Evolutionary conservation across 2,113 vertebrate species (phyloP), one percentile per base, ranked within the genome.

Genomic region (Rhinolophus ferrumequinum): DNA sequence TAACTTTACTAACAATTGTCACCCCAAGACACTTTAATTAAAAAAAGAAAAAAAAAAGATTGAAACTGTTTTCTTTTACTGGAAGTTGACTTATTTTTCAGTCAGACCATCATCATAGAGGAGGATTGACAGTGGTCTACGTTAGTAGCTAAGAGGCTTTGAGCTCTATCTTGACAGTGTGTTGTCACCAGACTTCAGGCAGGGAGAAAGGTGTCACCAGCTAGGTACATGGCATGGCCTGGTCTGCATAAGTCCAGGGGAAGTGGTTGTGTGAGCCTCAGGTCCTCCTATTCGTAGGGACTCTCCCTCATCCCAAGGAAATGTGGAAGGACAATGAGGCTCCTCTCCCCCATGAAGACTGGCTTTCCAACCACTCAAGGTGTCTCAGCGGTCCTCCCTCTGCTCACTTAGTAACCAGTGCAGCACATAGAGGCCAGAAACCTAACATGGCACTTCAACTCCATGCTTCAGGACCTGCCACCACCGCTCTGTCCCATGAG

Each of bases 401-500:
- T 52, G 21, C 60, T 75, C 16, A 4, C 9, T 11, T 35, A 64
- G 21, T 30, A 50, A 66, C 41, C 12, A 52, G 41, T 3, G 8
- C 1, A 30, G 26, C 8, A 12, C 69, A n/a, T n/a, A 52, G 33
- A 41, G 75, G 30, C 9, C 0, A 8, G n/a, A 66, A 64, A 80
- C 8, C 52, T 67, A 3, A 30, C 56, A 0, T 4, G 6, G 3
- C 1, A 0, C 7, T 47, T 75, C 5, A 19, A 5, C 33, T 11
- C 33, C 52, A 19, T 14, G 12, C 54, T 69, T 60, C 13, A 1
- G 14, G 81, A 19, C 6, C 21, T 44, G 21, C 12, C 4, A 1
- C 15, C 7, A 26, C 4, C 18, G 14, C 8, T 66, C 75, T 60
- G 6, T 38, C 35, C 56, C 19, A 9, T 0, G 1, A 91, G 0